A percentile compares a stretch with the other conserved stretches of the same genome.
Conservation (phyloP, 1,140 invertebrate genomes). For the Sipha flava region DNA sequence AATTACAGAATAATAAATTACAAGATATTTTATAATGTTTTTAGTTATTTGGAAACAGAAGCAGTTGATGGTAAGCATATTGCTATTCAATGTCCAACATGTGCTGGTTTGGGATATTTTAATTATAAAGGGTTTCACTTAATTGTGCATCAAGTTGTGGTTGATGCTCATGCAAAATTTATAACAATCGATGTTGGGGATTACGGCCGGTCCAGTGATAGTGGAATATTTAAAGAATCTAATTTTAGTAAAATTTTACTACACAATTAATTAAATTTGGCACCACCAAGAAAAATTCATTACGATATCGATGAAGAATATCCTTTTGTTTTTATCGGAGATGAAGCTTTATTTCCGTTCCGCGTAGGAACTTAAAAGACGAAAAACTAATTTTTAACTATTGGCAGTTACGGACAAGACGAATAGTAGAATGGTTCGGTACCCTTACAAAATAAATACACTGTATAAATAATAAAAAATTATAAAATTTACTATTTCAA, state of each 20-base stretch:
- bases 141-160: conserved; percentile 35
- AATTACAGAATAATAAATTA: too few species aligned
- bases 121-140: conserved; percentile 35
- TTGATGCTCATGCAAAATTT: conserved; percentile 36
- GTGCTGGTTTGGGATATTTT: conserved; percentile 36
- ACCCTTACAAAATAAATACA: background rate
- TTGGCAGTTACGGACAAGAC: conserved; percentile 36
- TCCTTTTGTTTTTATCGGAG: background rate
- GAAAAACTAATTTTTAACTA: conserved; percentile 43
- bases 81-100: conserved; percentile 41
- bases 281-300: background rate
- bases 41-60: background rate
- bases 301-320: background rate
- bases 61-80: conserved; percentile 42
- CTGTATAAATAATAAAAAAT: background rate
- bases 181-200: conserved; percentile 34
- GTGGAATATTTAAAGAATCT: conserved; percentile 42
- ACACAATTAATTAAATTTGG: conserved; percentile 21
- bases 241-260: conserved; percentile 33
- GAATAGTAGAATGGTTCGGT: conserved; percentile 41
- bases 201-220: conserved; percentile 41
- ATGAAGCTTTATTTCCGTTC: conserved; percentile 37
- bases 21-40: background rate
- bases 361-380: conserved; percentile 34
- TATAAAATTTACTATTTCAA: background rate